Base-by-base conservation (phyloP, 2,888 invertebrate species). In the Sicus ferrugineus region DNA sequence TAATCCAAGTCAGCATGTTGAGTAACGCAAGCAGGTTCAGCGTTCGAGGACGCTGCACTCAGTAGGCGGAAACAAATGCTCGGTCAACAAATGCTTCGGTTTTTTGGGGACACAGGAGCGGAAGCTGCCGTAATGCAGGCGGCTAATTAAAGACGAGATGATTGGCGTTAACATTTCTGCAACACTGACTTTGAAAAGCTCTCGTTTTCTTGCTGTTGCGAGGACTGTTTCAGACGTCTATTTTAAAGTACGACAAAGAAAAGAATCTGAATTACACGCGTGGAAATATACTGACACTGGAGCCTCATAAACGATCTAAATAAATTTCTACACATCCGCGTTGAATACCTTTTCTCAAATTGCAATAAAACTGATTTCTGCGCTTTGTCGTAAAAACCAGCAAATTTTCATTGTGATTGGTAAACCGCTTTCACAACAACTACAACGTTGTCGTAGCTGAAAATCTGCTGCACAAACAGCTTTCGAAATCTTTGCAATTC, bases 401-500 rank as follows among this genome's bases (percentile, higher is more conserved):
- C 11, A 9, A 6, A 38, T 38, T 38, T 38, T 38, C 6, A 11
- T 6, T 11, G 6, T 11, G 38, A 38, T 11, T 38, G 38, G 38
- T 6, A 11, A 38, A n/a, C 7, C 38, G 38, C 38, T 11, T 38
- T 11, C 38, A n/a, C n/a, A n/a, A n/a, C n/a, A n/a, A n/a, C n/a
- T n/a, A 14, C 14, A 14, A 14, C 34, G 34, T 14, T 34, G 34
- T 34, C 34, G 14, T 34, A 14, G 34, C 14, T 34, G 34, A 7
- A 34, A 34, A 34, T 21, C 50, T 50, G 16, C 34, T 21, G 14
- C 7, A 42, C 42, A 42, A 38, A 42, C 61, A 38, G n/a, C 42
- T 61, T 61, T 61, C 26, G 23, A 61, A 42, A 61, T 61, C 26
- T 26, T 31, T 50, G 19, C 50, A 7, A 54, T 54, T 3, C 28